These are phyloP conservation scores for Prunella himalayana DNA, from an alignment of 2,113 vertebrate species.

Conservation along the genomic window DNA sequence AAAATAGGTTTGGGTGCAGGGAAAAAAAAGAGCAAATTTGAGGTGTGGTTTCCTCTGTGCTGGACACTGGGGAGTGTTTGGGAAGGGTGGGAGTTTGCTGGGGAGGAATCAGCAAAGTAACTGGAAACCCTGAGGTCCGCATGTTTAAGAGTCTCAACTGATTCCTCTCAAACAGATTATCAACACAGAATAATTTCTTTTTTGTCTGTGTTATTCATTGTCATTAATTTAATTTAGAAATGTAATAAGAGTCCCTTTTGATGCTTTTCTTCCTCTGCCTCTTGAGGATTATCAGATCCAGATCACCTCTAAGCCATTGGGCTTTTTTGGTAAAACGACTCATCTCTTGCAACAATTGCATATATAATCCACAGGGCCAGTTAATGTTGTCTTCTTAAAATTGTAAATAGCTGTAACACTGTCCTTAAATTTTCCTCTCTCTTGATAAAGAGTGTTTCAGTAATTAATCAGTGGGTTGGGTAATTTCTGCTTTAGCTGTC, in stretches of 20 bases:
- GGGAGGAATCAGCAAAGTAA: background rate
- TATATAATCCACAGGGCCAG: background rate
- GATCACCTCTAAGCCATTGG: background rate
- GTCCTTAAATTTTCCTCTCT: background rate
- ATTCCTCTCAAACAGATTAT: background rate
- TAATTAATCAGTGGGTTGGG: background rate
- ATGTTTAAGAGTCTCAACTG: background rate
- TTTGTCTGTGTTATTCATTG: background rate
- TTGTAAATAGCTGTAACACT: background rate
- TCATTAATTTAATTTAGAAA: background rate
- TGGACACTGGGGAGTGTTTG: fast-evolving
- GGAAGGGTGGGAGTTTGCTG: background rate
- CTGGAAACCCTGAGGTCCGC: background rate
- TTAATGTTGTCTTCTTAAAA: background rate
- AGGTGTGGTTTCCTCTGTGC: background rate
- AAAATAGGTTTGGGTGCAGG: background rate
- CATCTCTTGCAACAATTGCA: background rate
- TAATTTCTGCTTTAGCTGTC: background rate
- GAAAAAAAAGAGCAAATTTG: background rate
- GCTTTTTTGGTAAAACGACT: background rate
- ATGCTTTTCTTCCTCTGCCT: background rate
- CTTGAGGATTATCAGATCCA: background rate
- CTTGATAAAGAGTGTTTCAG: background rate
- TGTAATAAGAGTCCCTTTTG: background rate
- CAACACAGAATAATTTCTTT: background rate